phyloP scores from a whole-genome alignment of 2,113 vertebrate species.

The Myiagra hebetior region DNA sequence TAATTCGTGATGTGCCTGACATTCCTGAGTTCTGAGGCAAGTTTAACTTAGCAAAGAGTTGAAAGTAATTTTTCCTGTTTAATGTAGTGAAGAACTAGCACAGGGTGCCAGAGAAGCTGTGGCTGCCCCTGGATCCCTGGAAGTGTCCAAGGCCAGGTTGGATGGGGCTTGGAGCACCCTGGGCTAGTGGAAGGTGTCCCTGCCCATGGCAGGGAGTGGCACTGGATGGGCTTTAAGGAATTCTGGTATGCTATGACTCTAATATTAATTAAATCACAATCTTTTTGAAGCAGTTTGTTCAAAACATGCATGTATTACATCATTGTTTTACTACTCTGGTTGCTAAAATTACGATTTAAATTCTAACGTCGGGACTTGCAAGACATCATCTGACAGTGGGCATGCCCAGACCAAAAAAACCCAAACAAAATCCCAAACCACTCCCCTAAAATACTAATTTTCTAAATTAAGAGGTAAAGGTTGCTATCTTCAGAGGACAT shows the following conservation, averaged over 20 bases:
- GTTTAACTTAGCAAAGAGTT: background rate
- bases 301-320: background rate
- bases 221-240: background rate
- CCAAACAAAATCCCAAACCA: background rate
- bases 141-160: accelerated
- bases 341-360: background rate
- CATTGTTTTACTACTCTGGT: background rate
- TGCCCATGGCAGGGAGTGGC: background rate
- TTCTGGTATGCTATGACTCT: background rate
- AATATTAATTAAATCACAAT: background rate
- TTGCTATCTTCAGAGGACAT: background rate
- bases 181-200: accelerated
- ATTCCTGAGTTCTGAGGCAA: background rate
- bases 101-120: background rate
- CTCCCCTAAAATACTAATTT: background rate
- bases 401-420: background rate
- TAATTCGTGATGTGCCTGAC: background rate
- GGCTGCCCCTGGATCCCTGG: background rate
- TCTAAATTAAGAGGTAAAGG: background rate
- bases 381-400: background rate
- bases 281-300: background rate
- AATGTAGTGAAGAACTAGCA: accelerated
- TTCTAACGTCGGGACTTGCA: background rate
- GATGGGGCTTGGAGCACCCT: accelerated
- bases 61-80: background rate